Evolutionary conservation across 2,888 invertebrate genomes (phyloP).

Genomic region (Augiades crinisus): DNA sequence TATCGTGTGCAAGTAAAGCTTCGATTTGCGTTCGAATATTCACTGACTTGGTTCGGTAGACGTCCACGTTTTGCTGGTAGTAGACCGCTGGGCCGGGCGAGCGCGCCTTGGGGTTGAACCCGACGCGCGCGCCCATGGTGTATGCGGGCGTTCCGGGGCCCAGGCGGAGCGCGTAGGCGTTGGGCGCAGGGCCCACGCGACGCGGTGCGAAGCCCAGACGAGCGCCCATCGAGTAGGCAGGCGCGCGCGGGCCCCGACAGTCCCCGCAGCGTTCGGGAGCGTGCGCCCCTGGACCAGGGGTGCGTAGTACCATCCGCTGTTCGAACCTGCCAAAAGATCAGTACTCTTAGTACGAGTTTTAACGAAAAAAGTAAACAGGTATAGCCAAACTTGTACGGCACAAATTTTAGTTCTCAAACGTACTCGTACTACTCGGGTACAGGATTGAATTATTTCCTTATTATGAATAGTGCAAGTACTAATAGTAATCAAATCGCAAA

Average conservation of each 20-base stretch:
- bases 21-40: too few species aligned
- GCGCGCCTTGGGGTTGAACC: conserved; percentile 48
- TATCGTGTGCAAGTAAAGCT: too few species aligned
- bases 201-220: conserved; percentile 65
- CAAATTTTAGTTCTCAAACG: too few species aligned
- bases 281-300: conserved; percentile 85
- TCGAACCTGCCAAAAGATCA: conserved; percentile 45
- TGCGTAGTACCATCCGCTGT: conserved; percentile 44
- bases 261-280: conserved; percentile 80
- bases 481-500: too few species aligned
- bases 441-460: too few species aligned
- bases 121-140: conserved; percentile 65
- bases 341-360: too few species aligned
- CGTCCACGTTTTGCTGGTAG: conserved; percentile 63
- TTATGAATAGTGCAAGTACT: too few species aligned
- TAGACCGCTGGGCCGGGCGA: conserved; percentile 77
- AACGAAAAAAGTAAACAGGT: too few species aligned
- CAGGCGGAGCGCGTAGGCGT: conserved; percentile 72
- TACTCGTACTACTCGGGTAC: too few species aligned
- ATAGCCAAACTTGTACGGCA: too few species aligned
- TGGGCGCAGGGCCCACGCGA: conserved; percentile 82
- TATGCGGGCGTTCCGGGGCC: conserved; percentile 74
- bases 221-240: conserved; percentile 80
- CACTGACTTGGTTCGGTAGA: conserved; percentile 61
- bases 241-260: conserved; percentile 74